A percentile compares a stretch with the other conserved stretches of the same genome.
phyloP scores from a whole-genome alignment of 2,797 vertebrate species.

The Lutjanus argentimaculatus region DNA sequence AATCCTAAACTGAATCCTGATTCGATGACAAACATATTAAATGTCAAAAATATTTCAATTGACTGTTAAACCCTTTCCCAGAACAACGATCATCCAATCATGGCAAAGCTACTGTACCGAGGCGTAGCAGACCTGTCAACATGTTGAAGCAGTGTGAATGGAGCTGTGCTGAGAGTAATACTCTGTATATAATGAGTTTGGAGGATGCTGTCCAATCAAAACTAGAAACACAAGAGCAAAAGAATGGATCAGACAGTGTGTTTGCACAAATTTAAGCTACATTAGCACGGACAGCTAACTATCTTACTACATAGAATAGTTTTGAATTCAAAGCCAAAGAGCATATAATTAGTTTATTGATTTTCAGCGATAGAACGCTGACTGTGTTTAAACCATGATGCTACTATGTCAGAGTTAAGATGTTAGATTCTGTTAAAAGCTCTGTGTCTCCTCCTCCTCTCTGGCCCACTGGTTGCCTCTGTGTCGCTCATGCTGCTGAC shows the following conservation, averaged over 20 bases:
- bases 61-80: not conserved
- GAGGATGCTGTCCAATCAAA: not conserved
- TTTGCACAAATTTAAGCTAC: not conserved
- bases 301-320: not conserved
- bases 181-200: not conserved
- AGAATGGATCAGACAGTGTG: not conserved
- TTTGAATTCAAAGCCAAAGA: not conserved
- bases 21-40: not conserved
- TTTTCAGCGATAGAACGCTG: not conserved
- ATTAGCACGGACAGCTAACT: not conserved
- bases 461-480: too few species aligned
- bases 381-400: not conserved
- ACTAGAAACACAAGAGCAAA: not conserved
- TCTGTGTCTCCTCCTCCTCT: not conserved
- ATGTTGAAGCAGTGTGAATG: not conserved
- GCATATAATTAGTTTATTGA: not conserved
- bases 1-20: not conserved
- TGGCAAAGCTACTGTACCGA: not conserved
- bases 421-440: not conserved
- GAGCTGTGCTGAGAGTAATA: not conserved
- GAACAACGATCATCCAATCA: not conserved
- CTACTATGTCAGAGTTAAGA: not conserved
- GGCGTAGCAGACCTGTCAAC: not conserved
- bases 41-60: not conserved
- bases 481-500: too few species aligned